Base-by-base conservation (phyloP, 1,140 invertebrate genomes). In the Pemphigus obesinymphae region DNA sequence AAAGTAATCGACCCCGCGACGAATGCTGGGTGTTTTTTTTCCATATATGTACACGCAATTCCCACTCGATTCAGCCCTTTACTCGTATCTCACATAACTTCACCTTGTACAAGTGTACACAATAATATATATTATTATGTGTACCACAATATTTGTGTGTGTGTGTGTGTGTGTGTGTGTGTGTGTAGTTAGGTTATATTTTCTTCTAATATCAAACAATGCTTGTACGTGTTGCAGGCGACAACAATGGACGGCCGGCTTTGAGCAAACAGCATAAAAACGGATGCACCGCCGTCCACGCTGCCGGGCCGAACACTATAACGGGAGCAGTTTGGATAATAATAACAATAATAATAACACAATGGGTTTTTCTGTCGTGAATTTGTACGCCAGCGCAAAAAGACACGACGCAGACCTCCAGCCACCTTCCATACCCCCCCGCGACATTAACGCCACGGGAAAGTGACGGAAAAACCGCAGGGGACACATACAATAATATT, bases 341-440 rank as follows among this genome's bases (percentile, higher is more conserved):
- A 29, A 40, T 80, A 80, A 48, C 26, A 20, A 43, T 80, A 29
- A 40, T 80, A 80, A 48, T 17, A 2, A 13, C 20, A 50, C 76
- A 80, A 80, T 61, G 23, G 76, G 31, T 80, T 80, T 80, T 61
- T 61, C 37, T 26, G 53, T 40, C 58, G 37, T 78, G 73, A 78
- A 40, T 55, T 53, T 11, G 20, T 53, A 75, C 72, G 34, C 34
- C 63, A 20, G 31, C 10, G 34, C 10, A 3, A 66, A 66, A 23
- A 75, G 40, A 50, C 70, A 50, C 43, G 13, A 15, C 13, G n/a
- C 3, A 43, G 23, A n/a, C n/a, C n/a, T n/a, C n/a, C 40, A 13
- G 26, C 1, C 26, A 13, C 15, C 1, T 7, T 11, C 15, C 13
- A 61, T 26, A 61, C 29, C 29, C 17, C 26, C 17, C 29, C 17